Conservation (phyloP, 2,113 vertebrate genomes). For the Carollia perspicillata region DNA sequence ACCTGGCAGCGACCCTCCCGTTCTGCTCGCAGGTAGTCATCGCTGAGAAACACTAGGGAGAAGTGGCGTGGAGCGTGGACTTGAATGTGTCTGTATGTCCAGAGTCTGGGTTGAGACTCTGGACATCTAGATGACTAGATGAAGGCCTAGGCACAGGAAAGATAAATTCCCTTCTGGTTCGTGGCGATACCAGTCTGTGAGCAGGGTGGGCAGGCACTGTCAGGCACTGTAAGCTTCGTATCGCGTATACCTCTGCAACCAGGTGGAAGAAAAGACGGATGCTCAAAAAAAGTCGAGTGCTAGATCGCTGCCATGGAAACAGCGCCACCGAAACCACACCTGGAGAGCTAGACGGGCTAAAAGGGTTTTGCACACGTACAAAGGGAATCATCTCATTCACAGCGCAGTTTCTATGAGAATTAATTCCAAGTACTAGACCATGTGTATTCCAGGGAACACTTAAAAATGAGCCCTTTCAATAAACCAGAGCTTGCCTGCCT, state of each 20-base stretch:
- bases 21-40: neutral
- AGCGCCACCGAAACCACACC: neutral
- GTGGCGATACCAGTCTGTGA: neutral
- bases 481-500: constrained; percentile 28
- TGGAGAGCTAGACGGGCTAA: neutral
- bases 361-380: neutral
- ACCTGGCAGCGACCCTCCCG: neutral
- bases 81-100: neutral
- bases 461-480: constrained; percentile 42
- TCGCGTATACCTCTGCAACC: neutral
- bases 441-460: constrained; percentile 48
- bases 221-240: neutral
- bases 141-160: neutral
- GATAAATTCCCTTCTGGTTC: neutral
- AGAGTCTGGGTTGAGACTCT: neutral
- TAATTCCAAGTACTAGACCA: constrained; percentile 23
- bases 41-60: neutral
- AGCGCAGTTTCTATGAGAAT: neutral
- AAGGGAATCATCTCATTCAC: neutral
- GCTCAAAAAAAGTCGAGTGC: neutral
- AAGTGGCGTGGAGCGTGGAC: neutral
- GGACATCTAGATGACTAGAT: neutral
- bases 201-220: neutral
- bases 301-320: neutral
- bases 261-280: neutral